Conservation (phyloP, 37 sponge, comb jelly and placozoan genomes). For the Lycopodina hypogea region DNA sequence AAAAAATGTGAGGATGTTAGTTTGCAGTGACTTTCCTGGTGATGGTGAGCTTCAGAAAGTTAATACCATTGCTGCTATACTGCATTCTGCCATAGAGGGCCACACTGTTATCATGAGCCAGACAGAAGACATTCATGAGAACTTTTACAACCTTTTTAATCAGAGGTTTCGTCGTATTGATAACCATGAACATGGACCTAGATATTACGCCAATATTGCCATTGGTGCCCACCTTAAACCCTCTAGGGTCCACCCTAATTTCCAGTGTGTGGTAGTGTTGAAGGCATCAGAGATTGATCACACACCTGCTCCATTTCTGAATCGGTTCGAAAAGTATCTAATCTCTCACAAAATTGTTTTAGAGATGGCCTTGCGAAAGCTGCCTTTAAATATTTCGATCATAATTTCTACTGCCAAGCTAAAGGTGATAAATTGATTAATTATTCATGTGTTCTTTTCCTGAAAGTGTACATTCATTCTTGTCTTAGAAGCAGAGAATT, state of each 20-base stretch:
- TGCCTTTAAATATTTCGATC: conserved; percentile 64
- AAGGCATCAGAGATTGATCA: conserved; percentile 59
- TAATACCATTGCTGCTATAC: conserved; percentile 72
- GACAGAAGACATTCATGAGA: conserved; percentile 85
- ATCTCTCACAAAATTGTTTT: conserved; percentile 69
- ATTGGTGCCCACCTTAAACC: conserved; percentile 82
- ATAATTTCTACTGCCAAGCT: conserved; percentile 38
- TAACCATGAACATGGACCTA: conserved; percentile 51
- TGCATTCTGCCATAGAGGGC: conserved; percentile 73
- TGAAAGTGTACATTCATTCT: too few relatives aligned
- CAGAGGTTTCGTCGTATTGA: conserved; percentile 73
- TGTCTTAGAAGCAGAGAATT: too few relatives aligned
- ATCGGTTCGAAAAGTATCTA: conserved; percentile 86
- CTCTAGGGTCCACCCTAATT: conserved; percentile 70
- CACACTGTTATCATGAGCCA: conserved; percentile 84
- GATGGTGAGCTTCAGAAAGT: conserved; percentile 80
- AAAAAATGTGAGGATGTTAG: conserved; percentile 44
- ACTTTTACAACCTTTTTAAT: conserved; percentile 88
- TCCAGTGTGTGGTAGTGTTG: conserved; percentile 81
- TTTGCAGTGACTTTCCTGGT: conserved; percentile 83
- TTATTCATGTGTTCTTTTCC: too few relatives aligned
- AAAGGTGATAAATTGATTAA: too few relatives aligned
- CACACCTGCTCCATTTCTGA: conserved; percentile 88
- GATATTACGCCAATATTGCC: conserved; percentile 83
- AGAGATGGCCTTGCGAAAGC: conserved; percentile 46